phyloP scores from a whole-genome alignment of 2,888 invertebrate genomes.

The Pelosia muscerda region DNA sequence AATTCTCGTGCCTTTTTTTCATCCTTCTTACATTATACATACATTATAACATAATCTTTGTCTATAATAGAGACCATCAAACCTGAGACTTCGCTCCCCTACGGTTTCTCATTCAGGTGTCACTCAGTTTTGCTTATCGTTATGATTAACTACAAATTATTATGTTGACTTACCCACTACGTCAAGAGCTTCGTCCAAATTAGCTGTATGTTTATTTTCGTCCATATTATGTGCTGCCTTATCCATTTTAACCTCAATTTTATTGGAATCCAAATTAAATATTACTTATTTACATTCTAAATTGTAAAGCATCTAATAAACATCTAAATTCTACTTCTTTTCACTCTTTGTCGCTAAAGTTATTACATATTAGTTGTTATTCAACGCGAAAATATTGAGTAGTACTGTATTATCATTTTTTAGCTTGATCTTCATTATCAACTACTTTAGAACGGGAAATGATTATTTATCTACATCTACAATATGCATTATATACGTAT shows the following conservation, averaged over 20 bases:
- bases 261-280: neutral
- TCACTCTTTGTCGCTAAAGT: too few species aligned
- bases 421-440: neutral
- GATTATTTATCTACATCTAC: neutral
- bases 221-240: neutral
- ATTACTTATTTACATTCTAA: neutral
- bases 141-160: too few species aligned
- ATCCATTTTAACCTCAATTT: neutral
- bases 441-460: neutral
- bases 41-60: too few species aligned
- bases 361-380: neutral
- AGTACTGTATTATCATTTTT: neutral
- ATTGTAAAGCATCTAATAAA: neutral
- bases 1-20: too few species aligned
- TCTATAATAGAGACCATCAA: too few species aligned
- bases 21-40: too few species aligned
- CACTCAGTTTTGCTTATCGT: too few species aligned
- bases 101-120: too few species aligned
- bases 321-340: neutral
- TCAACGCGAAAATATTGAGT: neutral
- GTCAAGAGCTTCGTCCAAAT: conserved; percentile 4
- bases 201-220: neutral
- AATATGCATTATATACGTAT: neutral
- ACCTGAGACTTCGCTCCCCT: too few species aligned
- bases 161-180: conserved; percentile 2